Evolutionary conservation across 2,113 vertebrate species (phyloP).

Genomic region (Tragelaphus buxtoni): DNA sequence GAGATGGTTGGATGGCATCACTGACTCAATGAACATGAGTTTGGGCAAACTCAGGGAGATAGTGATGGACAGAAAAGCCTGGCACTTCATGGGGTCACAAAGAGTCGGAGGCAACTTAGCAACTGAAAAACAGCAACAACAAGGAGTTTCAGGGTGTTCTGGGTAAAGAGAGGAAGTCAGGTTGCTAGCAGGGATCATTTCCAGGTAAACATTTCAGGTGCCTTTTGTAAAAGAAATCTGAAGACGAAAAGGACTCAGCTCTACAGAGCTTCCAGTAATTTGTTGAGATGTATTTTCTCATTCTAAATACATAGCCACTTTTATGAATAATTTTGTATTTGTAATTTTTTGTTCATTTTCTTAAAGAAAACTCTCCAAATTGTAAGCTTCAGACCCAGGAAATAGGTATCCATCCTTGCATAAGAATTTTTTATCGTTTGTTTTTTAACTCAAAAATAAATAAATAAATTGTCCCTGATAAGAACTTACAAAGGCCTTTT

Average conservation of each 20-base stretch:
- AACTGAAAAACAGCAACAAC: neutral
- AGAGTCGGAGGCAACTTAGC: neutral
- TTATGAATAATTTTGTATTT: neutral
- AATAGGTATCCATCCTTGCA: neutral
- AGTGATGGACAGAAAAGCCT: neutral
- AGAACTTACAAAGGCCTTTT: neutral
- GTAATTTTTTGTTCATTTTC: neutral
- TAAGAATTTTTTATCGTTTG: neutral
- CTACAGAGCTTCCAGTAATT: neutral
- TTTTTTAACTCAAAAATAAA: neutral
- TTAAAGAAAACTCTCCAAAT: neutral
- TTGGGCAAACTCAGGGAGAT: neutral
- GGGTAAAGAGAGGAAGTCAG: neutral
- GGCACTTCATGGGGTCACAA: neutral
- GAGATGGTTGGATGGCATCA: neutral
- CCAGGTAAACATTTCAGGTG: neutral
- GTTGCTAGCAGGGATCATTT: neutral
- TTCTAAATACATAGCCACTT: neutral
- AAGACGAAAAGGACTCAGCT: neutral
- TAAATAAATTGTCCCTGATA: neutral
- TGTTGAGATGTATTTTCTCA: constrained; percentile 4
- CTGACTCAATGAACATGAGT: neutral
- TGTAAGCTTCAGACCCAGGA: neutral
- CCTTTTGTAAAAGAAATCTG: neutral
- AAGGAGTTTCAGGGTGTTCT: neutral